Percentiles rank a stretch among this genome's conserved stretches.
These are phyloP conservation scores for Pectinophora gossypiella DNA, from an alignment of 1,140 invertebrate species.

Conservation along the genomic window DNA sequence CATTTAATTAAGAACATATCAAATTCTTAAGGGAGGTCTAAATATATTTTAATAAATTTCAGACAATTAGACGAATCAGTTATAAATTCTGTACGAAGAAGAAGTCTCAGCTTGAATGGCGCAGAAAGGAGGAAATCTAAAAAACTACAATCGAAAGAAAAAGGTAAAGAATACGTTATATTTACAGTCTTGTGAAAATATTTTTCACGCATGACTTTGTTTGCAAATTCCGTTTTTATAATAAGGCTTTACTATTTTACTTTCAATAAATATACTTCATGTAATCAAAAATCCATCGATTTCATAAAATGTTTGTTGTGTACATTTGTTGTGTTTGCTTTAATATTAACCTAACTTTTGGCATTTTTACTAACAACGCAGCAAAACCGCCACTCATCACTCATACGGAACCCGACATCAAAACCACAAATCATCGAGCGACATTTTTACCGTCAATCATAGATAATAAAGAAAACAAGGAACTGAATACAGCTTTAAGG, in stretches of 20 bases:
- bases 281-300: too few species aligned
- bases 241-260: too few species aligned
- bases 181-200: conserved; percentile 1
- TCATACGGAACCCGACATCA: conserved; percentile 38
- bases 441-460: conserved; percentile 38
- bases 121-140: conserved; percentile 54
- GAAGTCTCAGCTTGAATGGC: conserved; percentile 38
- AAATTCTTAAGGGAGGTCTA: background rate
- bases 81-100: conserved; percentile 52
- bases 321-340: conserved; percentile 14
- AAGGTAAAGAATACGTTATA: conserved; percentile 31
- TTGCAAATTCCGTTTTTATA: too few species aligned
- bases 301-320: too few species aligned
- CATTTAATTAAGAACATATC: too few species aligned
- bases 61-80: conserved; percentile 87
- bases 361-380: conserved; percentile 46
- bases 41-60: too few species aligned
- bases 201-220: background rate
- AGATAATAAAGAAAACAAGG: conserved; percentile 57
- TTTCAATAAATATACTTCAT: too few species aligned
- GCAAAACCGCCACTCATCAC: conserved; percentile 35
- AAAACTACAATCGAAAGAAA: conserved; percentile 52
- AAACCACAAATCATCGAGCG: conserved; percentile 29
- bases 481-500: conserved; percentile 42
- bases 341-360: conserved; percentile 11